These are phyloP conservation scores for Abrostola triplasia DNA, from an alignment of 2,888 invertebrate genomes.

Conservation along the genomic window DNA sequence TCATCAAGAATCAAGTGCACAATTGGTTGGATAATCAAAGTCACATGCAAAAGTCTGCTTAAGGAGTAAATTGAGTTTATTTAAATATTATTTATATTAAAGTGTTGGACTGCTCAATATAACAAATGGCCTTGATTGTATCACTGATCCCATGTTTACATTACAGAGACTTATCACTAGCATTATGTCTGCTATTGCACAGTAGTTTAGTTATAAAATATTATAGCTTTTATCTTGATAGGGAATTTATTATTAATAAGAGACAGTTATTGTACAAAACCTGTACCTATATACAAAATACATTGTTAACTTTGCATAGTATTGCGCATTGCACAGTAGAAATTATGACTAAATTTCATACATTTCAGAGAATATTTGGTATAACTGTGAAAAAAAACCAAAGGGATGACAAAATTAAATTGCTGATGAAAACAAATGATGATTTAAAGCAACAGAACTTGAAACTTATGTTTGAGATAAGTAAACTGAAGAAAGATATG, in stretches of 20 bases:
- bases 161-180: constrained; percentile 13
- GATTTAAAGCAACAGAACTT: constrained; percentile 71
- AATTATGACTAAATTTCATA: constrained; percentile 18
- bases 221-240: constrained; percentile 5
- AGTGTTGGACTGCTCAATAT: too few relatives aligned
- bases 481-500: constrained; percentile 76
- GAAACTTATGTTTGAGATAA: constrained; percentile 69
- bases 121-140: constrained; percentile 1
- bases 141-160: constrained; percentile 9
- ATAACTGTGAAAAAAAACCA: constrained; percentile 72
- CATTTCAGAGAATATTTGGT: constrained; percentile 80
- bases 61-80: too few relatives aligned
- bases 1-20: constrained; percentile 81
- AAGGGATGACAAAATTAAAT: constrained; percentile 71
- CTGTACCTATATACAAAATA: neutral
- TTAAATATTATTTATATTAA: too few relatives aligned
- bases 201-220: neutral
- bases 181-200: constrained; percentile 10
- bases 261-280: too few relatives aligned
- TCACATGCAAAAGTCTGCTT: too few relatives aligned
- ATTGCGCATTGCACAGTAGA: too few relatives aligned
- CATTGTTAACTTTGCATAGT: neutral
- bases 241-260: neutral
- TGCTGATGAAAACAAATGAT: constrained; percentile 70
- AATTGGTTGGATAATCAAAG: constrained; percentile 60